phyloP scores from a whole-genome alignment of 2,888 invertebrate species.

The Drosophila setosimentum region DNA sequence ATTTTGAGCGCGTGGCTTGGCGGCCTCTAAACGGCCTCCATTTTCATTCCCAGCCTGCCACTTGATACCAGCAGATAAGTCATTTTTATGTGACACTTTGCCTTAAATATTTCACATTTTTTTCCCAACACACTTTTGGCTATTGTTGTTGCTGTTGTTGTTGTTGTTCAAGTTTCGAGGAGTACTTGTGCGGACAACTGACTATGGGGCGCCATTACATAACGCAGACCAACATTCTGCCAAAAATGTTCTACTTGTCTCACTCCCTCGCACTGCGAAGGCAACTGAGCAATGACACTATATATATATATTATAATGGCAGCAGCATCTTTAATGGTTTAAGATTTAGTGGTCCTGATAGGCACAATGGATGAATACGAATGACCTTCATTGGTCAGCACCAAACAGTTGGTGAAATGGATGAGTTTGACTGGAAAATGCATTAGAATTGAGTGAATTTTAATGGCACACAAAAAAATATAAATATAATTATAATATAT shows the following conservation, averaged over 20 bases:
- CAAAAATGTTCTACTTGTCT: slow-evolving; percentile 16
- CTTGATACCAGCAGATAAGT: slow-evolving; percentile 83
- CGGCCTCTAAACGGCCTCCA: slow-evolving; percentile 51
- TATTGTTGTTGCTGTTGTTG: slow-evolving; percentile 8
- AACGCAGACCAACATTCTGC: slow-evolving; percentile 32
- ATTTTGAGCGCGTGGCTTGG: slow-evolving; percentile 74
- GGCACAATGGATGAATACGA: slow-evolving; percentile 13
- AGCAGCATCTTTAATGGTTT: slow-evolving; percentile 68
- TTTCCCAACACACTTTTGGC: slow-evolving; percentile 60
- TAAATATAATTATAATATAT: not conserved
- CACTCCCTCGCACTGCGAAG: slow-evolving; percentile 1
- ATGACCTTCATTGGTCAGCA: slow-evolving; percentile 42
- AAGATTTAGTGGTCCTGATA: slow-evolving; percentile 66
- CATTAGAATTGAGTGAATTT: slow-evolving; percentile 5
- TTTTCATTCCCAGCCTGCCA: slow-evolving; percentile 68
- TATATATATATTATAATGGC: slow-evolving; percentile 64
- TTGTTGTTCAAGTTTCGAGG: slow-evolving; percentile 3
- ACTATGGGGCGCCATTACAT: slow-evolving; percentile 52
- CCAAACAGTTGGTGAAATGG: slow-evolving; percentile 17
- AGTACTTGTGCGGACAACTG: slow-evolving; percentile 27
- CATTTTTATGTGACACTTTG: slow-evolving; percentile 84
- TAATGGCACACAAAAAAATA: not conserved
- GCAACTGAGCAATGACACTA: slow-evolving; percentile 71
- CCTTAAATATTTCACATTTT: slow-evolving; percentile 83
- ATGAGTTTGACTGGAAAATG: slow-evolving; percentile 9